phyloP scores from a whole-genome alignment of 2,113 vertebrate genomes.

The Lichenostomus cassidix region DNA sequence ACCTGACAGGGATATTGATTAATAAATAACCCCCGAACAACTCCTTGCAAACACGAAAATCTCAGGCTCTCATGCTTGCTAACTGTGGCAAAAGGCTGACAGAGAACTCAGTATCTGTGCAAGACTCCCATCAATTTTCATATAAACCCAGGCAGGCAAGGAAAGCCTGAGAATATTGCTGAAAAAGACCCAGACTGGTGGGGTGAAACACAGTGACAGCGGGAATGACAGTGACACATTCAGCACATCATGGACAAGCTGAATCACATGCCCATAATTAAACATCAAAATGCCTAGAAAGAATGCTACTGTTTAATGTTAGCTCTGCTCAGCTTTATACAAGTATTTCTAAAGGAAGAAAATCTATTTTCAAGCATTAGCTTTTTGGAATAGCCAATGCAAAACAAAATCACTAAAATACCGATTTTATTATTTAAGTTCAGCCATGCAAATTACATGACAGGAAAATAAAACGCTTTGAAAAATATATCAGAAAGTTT shows the following conservation, averaged over 20 bases:
- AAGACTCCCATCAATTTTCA: background rate
- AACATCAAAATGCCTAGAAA: background rate
- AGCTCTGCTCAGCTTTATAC: background rate
- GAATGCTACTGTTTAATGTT: background rate
- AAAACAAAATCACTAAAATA: background rate
- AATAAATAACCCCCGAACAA: background rate
- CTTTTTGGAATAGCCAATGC: background rate
- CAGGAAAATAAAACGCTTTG: background rate
- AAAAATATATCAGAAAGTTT: background rate
- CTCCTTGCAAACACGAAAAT: background rate
- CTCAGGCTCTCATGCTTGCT: background rate
- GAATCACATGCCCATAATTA: background rate
- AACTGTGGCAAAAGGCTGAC: background rate
- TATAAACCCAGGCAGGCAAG: background rate
- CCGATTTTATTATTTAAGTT: background rate
- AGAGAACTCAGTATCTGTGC: background rate
- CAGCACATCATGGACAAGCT: rapidly evolving
- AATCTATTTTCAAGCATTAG: background rate
- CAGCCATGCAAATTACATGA: background rate
- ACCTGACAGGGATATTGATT: background rate
- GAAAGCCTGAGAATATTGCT: background rate
- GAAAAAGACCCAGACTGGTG: background rate
- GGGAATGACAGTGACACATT: background rate
- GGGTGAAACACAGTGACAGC: background rate
- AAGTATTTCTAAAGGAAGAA: background rate